These are phyloP conservation scores for Halcyon leucocephala DNA, from an alignment of 2,797 vertebrate species.

Conservation along the genomic window DNA sequence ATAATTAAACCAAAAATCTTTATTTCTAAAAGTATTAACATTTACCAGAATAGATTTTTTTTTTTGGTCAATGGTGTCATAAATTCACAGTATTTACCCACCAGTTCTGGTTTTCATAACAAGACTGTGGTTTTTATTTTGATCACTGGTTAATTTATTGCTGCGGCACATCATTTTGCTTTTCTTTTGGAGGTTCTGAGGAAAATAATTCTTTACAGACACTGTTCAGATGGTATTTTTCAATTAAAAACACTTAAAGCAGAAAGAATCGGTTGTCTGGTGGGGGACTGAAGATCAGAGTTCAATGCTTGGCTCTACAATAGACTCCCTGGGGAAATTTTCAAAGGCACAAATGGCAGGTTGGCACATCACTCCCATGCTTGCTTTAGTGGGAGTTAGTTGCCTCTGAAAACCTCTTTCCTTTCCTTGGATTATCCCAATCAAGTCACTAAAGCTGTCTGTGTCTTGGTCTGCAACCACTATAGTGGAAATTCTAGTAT, in stretches of 20 bases:
- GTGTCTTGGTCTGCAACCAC: not conserved
- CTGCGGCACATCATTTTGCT: conserved; percentile 58
- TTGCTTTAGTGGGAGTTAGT: conserved; percentile 53
- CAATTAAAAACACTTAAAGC: conserved; percentile 70
- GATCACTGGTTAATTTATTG: conserved; percentile 64
- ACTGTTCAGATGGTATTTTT: conserved; percentile 64
- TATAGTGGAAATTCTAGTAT: conserved; percentile 8
- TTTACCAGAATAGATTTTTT: conserved; percentile 18
- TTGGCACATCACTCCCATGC: conserved; percentile 62
- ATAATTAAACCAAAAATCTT: conserved; percentile 36
- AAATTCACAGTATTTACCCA: conserved; percentile 58
- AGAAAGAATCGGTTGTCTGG: conserved; percentile 59
- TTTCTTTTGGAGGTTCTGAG: conserved; percentile 58
- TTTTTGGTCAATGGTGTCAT: conserved; percentile 14
- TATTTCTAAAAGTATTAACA: conserved; percentile 28
- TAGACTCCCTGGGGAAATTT: conserved; percentile 66
- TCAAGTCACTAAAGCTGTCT: conserved; percentile 16
- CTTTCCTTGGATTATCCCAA: conserved; percentile 24
- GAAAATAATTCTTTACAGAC: conserved; percentile 70
- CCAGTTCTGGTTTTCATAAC: conserved; percentile 65
- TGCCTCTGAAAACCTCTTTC: conserved; percentile 55
- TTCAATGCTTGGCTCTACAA: conserved; percentile 67
- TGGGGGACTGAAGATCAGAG: conserved; percentile 53
- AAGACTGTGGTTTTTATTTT: conserved; percentile 64
- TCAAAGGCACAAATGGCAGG: conserved; percentile 73